Evolutionary conservation across 23 tunicate species (phyloP), one percentile per base, ranked within the genome.

Genomic region (Styela plicata): DNA sequence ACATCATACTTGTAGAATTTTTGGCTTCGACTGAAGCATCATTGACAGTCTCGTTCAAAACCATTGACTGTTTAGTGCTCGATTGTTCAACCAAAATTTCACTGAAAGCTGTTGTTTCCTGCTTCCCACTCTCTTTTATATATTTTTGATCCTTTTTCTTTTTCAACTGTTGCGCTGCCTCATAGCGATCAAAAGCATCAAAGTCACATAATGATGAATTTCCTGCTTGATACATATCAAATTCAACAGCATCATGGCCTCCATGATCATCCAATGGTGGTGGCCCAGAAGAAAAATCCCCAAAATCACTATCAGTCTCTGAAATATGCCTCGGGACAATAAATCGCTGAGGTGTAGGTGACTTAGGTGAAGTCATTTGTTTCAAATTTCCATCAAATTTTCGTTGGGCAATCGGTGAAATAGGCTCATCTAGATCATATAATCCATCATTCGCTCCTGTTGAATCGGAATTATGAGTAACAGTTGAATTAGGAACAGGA

Each of bases 201-300:
- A 90, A 90, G 69, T 82, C 83, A 33, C 31, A 69, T 34, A 90
- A 35, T 2, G 89, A 33, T 31, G 96, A 90, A 23, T 74, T 85
- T 34, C 96, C 96, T n/a, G 37, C 86, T 57, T 88, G 78, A 35
- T 63, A 88, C 24, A 24, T 79, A 34, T 90, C 89, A 52, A 79
- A 82, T 29, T 82, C 89, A 18, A 63, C 89, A 62, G 65, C 67
- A 52, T 80, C 87, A 16, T 13, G 30, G 80, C 61, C 69, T 70
- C 73, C 36, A 34, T 33, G 19, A 44, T 76, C 81, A 24, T 76
- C 81, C 21, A 76, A 36, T 1, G 96, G 96, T 19, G 92, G 92
- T 34, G 89, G 96, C 2, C 35, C 86, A 24, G 37, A 31, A 33
- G 81, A 76, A 76, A 74, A 74, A 26, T 67, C 86, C 21, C 52